Evolutionary conservation across 2,113 vertebrate genomes (phyloP), one percentile per base, ranked within the genome.

Genomic region (Tyto alba): DNA sequence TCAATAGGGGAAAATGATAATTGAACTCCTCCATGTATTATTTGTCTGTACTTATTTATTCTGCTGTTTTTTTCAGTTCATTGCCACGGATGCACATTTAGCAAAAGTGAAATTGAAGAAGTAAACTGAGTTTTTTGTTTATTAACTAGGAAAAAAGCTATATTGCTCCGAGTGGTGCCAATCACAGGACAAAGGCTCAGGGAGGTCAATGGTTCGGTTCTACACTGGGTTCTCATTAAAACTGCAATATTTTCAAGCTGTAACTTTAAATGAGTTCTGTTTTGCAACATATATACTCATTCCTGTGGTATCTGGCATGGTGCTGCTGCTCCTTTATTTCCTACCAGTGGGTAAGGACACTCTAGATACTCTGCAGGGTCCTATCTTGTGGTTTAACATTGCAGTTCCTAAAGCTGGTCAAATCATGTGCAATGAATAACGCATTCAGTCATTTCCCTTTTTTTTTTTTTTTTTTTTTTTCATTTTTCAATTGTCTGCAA

Each of bases 1-100:
- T 89, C 87, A 85, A 50, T 76, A 50, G 50, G 74, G 74, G 50
- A 48, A 95, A 96, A 96, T 67, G 9, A 67, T 92, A 96, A 96
- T 92, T 96, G 89, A 95, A 96, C 93, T 95, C 87, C 74, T 95
- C 93, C 91, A 94, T 88, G 84, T 92, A 93, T 96, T 93, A 93
- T 96, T 93, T 94, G 89, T 79, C 89, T 91, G 71, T 68, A 63
- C 55, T 94, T 95, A 96, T 93, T 97, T 97, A 95, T 91, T 91
- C 89, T 71, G 71, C 84, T 87, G 72, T 0, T 43, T 92, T 88
- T 73, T 83, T 60, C 86, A 66, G 80, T 87, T 95, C 81, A 76
- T 67, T 81, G 71, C 89, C 74, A 80, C 2, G 1, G 74, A 64
- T 80, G 38, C 6, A 4, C 4, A 3, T 80, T 77, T 62, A 55